Conservation (phyloP, 2,797 vertebrate species). For the Borostomias antarcticus region DNA sequence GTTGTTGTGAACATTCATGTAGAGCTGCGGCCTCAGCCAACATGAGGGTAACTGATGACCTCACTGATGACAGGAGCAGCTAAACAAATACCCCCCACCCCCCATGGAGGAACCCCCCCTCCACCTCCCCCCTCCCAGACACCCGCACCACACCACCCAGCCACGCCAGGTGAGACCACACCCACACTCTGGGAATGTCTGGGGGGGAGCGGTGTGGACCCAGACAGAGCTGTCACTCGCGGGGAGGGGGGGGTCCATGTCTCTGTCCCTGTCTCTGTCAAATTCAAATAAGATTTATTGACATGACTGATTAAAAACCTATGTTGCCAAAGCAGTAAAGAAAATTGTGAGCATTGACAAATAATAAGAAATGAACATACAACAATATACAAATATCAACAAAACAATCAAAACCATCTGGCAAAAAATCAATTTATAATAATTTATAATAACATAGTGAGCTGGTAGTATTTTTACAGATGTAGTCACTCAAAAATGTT, state of each 20-base stretch:
- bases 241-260: slow-evolving; percentile 50
- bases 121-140: slow-evolving; percentile 39
- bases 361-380: too few relatives aligned
- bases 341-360: too few relatives aligned
- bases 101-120: slow-evolving; percentile 36
- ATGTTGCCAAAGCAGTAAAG: too few relatives aligned
- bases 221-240: slow-evolving; percentile 75
- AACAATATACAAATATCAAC: too few relatives aligned
- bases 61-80: slow-evolving; percentile 59
- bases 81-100: slow-evolving; percentile 68
- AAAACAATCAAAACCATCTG: too few relatives aligned
- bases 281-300: too few relatives aligned
- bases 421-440: too few relatives aligned
- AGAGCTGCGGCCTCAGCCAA: background rate
- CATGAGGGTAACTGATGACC: slow-evolving; percentile 57
- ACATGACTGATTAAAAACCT: too few relatives aligned
- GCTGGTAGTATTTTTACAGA: too few relatives aligned
- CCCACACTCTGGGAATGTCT: slow-evolving; percentile 61
- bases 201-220: slow-evolving; percentile 71
- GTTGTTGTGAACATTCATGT: background rate
- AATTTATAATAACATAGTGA: too few relatives aligned
- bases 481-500: too few relatives aligned
- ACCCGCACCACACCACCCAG: slow-evolving; percentile 49
- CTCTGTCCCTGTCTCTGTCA: too few relatives aligned
- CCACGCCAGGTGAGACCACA: slow-evolving; percentile 68